Conservation (phyloP, 1,140 invertebrate species). For the Brachionus sp. region DNA sequence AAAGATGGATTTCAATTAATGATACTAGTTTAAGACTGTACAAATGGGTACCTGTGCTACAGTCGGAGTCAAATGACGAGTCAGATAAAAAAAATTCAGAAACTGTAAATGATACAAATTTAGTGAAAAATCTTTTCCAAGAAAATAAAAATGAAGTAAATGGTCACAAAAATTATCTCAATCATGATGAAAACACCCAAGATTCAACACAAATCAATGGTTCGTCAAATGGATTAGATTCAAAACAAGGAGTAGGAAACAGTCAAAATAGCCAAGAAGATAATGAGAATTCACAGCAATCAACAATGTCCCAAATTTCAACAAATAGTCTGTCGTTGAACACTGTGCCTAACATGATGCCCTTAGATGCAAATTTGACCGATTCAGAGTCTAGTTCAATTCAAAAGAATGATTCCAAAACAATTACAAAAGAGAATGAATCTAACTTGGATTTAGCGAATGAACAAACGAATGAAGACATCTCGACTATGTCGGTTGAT, state of each 20-base stretch:
- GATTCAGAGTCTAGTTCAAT: background rate
- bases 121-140: background rate
- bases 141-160: background rate
- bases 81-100: background rate
- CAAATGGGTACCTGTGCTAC: constrained; percentile 82
- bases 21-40: constrained; percentile 97
- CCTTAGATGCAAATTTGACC: background rate
- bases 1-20: constrained; percentile 96
- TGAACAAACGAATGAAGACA: background rate
- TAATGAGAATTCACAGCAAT: constrained; percentile 45
- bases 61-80: background rate
- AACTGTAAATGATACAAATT: background rate
- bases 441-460: background rate
- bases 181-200: constrained; percentile 43
- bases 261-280: constrained; percentile 15
- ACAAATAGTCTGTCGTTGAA: constrained; percentile 22
- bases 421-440: background rate
- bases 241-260: background rate
- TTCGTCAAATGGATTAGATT: background rate
- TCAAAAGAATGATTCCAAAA: background rate
- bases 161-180: constrained; percentile 17
- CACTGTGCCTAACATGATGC: constrained; percentile 24
- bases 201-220: constrained; percentile 14
- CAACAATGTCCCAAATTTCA: constrained; percentile 12
- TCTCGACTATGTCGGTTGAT: background rate